Percentiles rank a stretch among this genome's conserved stretches.
Evolutionary conservation across 2,113 vertebrate species (phyloP).

Genomic region (Osmerus mordax): DNA sequence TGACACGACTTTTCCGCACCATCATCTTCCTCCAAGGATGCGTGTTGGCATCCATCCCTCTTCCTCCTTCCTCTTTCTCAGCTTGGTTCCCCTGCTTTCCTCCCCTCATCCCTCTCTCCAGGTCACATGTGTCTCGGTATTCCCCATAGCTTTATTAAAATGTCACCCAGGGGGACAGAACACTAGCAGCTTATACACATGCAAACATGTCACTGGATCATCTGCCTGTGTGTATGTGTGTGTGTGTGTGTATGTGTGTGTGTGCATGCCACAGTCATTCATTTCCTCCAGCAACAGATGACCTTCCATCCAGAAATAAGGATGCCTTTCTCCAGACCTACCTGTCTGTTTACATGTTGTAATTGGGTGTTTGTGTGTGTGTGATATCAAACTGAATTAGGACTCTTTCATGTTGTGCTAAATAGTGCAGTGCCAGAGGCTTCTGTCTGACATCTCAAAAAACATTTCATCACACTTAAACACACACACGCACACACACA

Average conservation of each 20-base stretch:
- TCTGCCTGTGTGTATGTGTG: background rate
- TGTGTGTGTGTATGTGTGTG: background rate
- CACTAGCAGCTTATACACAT: too few species aligned
- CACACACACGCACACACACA: background rate
- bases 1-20: too few species aligned
- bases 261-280: background rate
- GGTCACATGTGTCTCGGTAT: background rate
- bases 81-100: too few species aligned
- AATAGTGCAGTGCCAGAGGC: conserved; percentile 25
- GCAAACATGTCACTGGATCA: too few species aligned
- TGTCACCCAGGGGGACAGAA: background rate
- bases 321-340: background rate
- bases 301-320: background rate
- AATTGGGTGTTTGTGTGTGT: background rate
- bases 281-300: background rate
- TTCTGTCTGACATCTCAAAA: conserved; percentile 1
- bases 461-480: background rate
- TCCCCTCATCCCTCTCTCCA: background rate
- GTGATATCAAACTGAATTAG: conserved; percentile 16
- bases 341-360: conserved; percentile 16
- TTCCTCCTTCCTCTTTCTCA: too few species aligned
- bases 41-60: too few species aligned
- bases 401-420: conserved; percentile 5
- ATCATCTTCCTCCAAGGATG: too few species aligned
- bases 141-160: conserved; percentile 6